Evolutionary conservation across 2,113 vertebrate species (phyloP), one percentile per base, ranked within the genome.

Genomic region (Calyptomena viridis): DNA sequence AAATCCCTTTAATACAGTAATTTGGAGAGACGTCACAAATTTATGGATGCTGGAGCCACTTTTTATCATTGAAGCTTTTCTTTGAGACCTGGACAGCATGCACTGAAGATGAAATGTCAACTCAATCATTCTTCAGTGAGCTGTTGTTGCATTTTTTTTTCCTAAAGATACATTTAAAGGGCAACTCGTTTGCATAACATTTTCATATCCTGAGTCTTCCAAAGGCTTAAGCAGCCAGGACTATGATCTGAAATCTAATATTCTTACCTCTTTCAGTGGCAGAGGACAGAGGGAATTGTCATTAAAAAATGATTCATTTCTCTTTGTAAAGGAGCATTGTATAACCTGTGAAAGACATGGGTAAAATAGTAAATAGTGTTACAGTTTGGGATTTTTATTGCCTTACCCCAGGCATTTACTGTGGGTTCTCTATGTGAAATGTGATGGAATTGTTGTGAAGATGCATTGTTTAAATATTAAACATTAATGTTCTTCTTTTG

Each of bases 401-500:
- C 64, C 79, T 95, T 69, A 89, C 84, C 17, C 31, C 39, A 85
- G 91, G 78, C 63, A 17, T 76, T 92, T 91, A 59, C 71, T 85
- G 82, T 82, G 75, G 52, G 37, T 80, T 93, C 49, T 83, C 59
- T 60, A 6, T 40, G 46, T 87, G 58, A 93, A 91, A 74, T 87
- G 89, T 69, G 87, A 71, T 94, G 92, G 92, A 95, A 95, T 96
- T 90, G 94, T 84, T 89, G 77, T 87, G 90, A 91, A 87, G 80
- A 87, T 7, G 8, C 63, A 52, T 90, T 96, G 87, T 93, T 94
- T 93, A 96, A 92, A 93, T 92, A 92, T 95, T 92, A 92, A 96
- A 95, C 39, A 94, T 87, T 93, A 91, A 94, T 93, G 71, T 64
- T 87, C 30, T 90, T 84, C 87, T 95, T 96, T 95, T 96, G 93